These are phyloP conservation scores for Leptinotarsa defecta DNA, from an alignment of 1,140 invertebrate genomes.

Conservation along the genomic window DNA sequence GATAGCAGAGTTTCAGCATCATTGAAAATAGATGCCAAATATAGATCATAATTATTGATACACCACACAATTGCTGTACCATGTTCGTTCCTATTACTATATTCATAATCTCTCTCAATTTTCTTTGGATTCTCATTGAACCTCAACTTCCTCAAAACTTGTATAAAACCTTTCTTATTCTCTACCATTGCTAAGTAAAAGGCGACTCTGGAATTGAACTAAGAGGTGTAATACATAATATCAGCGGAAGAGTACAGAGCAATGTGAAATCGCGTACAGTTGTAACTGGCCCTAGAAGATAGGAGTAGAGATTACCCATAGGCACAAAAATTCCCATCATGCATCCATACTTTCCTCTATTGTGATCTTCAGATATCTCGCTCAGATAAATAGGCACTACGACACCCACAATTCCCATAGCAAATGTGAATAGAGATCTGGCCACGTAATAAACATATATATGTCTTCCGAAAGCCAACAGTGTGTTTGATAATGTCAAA, in stretches of 20 bases:
- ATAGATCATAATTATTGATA: not conserved
- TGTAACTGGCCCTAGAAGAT: slow-evolving; percentile 63
- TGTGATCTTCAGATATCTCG: slow-evolving; percentile 56
- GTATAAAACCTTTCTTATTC: slow-evolving; percentile 63
- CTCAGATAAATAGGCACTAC: slow-evolving; percentile 59
- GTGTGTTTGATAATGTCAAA: slow-evolving; percentile 24
- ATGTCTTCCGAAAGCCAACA: slow-evolving; percentile 50
- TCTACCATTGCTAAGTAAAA: slow-evolving; percentile 65
- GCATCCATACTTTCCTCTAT: slow-evolving; percentile 39
- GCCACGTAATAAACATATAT: slow-evolving; percentile 52
- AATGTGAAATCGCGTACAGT: slow-evolving; percentile 61
- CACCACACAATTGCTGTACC: slow-evolving; percentile 9
- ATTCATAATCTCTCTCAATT: slow-evolving; percentile 8
- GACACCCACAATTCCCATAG: slow-evolving; percentile 56
- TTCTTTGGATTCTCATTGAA: slow-evolving; percentile 57
- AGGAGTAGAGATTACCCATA: slow-evolving; percentile 52
- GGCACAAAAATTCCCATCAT: slow-evolving; percentile 40
- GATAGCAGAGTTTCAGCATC: not conserved
- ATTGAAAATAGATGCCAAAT: slow-evolving; percentile 14
- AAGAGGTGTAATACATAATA: slow-evolving; percentile 56
- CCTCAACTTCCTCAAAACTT: slow-evolving; percentile 67
- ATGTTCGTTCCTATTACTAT: not conserved
- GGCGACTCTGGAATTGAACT: slow-evolving; percentile 73
- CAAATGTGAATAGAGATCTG: slow-evolving; percentile 53
- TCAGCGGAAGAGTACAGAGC: slow-evolving; percentile 56